Percentiles rank a stretch among this genome's conserved stretches.
These are phyloP conservation scores for Takifugu ocellatus DNA, from an alignment of 2,797 vertebrate species.

Conservation along the genomic window DNA sequence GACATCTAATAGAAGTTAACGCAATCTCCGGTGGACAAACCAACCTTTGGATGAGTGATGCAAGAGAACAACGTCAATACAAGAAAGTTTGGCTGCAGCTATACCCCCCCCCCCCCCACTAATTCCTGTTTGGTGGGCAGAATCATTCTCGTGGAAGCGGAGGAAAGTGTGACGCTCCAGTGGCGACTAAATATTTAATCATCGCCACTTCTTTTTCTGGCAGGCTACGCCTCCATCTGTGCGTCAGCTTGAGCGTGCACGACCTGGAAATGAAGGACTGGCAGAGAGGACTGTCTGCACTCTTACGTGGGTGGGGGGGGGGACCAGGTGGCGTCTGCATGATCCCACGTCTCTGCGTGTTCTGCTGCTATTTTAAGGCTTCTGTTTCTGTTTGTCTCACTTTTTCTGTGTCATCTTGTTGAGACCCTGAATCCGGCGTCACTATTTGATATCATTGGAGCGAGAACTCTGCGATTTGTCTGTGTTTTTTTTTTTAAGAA, in stretches of 20 bases:
- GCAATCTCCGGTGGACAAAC: constrained; percentile 46
- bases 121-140: constrained; percentile 24
- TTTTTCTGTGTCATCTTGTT: no score
- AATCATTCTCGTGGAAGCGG: constrained; percentile 21
- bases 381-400: no score
- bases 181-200: constrained; percentile 62
- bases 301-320: constrained; percentile 12
- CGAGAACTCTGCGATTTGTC: no score
- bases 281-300: constrained; percentile 39
- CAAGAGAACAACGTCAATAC: not conserved
- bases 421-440: no score
- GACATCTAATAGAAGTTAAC: constrained; percentile 42
- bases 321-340: no score
- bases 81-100: not conserved
- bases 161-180: constrained; percentile 44
- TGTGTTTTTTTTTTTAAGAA: no score
- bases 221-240: constrained; percentile 70
- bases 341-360: no score
- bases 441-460: no score
- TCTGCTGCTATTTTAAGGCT: no score
- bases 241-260: constrained; percentile 55
- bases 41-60: constrained; percentile 15
- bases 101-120: constrained; percentile 16
- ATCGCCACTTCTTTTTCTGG: constrained; percentile 57
- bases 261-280: constrained; percentile 49